Evolutionary conservation across 1,140 invertebrate species (phyloP).

Genomic region (Gryllus bimaculatus): DNA sequence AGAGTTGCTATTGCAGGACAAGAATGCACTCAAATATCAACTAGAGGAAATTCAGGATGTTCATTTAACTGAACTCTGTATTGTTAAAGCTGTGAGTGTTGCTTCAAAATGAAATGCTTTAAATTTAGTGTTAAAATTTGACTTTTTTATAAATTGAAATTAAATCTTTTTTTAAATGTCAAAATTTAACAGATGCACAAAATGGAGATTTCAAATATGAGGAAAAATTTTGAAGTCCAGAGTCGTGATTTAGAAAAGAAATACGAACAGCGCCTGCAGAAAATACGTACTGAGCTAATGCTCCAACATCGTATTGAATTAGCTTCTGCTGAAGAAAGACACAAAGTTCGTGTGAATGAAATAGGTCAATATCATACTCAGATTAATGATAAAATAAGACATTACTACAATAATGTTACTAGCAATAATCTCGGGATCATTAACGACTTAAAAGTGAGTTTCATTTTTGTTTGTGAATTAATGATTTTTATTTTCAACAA

Average conservation of each 20-base stretch:
- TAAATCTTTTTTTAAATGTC: neutral
- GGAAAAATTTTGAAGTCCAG: conserved; percentile 62
- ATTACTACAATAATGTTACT: conserved; percentile 90
- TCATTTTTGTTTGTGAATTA: neutral
- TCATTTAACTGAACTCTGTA: conserved; percentile 53
- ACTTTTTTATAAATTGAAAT: neutral
- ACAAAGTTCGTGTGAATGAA: conserved; percentile 32
- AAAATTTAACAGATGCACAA: conserved; percentile 35
- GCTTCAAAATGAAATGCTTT: neutral
- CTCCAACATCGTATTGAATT: conserved; percentile 68
- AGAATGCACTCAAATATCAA: conserved; percentile 59
- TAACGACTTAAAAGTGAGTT: conserved; percentile 58
- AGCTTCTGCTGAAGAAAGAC: neutral
- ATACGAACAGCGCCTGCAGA: conserved; percentile 66
- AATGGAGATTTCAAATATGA: conserved; percentile 54
- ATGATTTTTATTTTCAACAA: too few species aligned
- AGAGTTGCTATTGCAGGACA: conserved; percentile 65
- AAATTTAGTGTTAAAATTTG: neutral
- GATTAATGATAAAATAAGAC: conserved; percentile 78
- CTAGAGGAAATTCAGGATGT: conserved; percentile 59
- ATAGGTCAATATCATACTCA: conserved; percentile 75
- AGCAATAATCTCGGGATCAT: conserved; percentile 81
- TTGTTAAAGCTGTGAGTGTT: conserved; percentile 47
- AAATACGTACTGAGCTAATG: conserved; percentile 61
- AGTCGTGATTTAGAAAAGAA: conserved; percentile 69